Evolutionary conservation across 2,888 invertebrate genomes (phyloP).

Genomic region (Oasisia sp.): DNA sequence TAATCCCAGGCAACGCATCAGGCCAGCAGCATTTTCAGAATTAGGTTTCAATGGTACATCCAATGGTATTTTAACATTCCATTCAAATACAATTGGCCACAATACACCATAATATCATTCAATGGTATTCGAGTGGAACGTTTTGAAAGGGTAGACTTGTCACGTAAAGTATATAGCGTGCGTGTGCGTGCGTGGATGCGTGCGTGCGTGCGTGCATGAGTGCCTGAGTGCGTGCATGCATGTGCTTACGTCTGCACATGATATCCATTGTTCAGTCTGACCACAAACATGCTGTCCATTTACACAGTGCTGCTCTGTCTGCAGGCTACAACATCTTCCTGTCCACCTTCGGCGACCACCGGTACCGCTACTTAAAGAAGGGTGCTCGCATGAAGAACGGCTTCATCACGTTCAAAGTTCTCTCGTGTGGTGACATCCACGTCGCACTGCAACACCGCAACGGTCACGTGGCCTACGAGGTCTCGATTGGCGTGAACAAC

Average conservation of each 20-base stretch:
- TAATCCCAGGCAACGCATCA: not conserved
- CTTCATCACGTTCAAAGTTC: not conserved
- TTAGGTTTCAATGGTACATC: not conserved
- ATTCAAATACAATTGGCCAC: no score
- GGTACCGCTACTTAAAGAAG: constrained; percentile 32
- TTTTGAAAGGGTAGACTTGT: not conserved
- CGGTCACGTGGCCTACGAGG: constrained; percentile 4
- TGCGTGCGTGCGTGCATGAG: no score
- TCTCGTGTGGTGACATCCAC: not conserved
- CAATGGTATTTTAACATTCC: no score
- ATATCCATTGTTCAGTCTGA: not conserved
- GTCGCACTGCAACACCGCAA: not conserved
- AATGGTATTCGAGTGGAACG: no score
- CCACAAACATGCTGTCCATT: not conserved
- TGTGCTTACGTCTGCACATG: not conserved
- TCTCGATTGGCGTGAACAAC: not conserved
- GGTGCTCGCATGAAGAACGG: not conserved
- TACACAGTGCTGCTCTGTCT: not conserved
- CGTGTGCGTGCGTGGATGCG: no score
- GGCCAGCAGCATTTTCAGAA: not conserved
- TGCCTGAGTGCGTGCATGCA: no score
- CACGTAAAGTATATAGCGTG: not conserved
- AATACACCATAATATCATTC: no score
- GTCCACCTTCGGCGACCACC: constrained; percentile 28
- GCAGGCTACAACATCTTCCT: constrained; percentile 28